Percentiles rank a stretch among this genome's conserved stretches.
Conservation (phyloP, 2,888 invertebrate genomes). For the Dicycla oo region DNA sequence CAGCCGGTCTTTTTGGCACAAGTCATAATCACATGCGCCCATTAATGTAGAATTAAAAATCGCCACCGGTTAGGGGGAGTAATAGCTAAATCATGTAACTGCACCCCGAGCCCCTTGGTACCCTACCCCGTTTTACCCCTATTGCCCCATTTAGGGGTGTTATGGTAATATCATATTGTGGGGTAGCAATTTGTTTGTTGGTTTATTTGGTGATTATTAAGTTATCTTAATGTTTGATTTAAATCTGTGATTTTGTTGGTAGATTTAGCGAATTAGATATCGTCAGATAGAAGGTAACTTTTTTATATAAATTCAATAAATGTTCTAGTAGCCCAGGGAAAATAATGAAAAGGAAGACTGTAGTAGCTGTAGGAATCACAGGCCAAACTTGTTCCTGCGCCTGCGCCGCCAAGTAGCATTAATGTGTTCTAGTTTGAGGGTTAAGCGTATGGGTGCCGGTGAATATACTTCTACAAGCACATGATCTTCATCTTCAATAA, state of each 20-base stretch:
- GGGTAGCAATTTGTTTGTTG: conserved; percentile 66
- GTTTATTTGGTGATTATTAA: conserved; percentile 61
- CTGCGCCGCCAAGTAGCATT: too few species aligned
- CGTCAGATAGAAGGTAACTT: background rate
- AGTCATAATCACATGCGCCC: conserved; percentile 61
- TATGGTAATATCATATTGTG: conserved; percentile 59
- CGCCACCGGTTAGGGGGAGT: conserved; percentile 63
- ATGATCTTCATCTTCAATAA: too few species aligned
- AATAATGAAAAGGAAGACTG: too few species aligned
- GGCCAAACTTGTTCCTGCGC: too few species aligned
- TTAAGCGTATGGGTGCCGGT: too few species aligned
- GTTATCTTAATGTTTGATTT: conserved; percentile 46
- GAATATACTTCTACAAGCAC: too few species aligned
- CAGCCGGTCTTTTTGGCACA: background rate
- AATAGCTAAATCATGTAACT: conserved; percentile 82
- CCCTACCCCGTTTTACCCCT: conserved; percentile 43
- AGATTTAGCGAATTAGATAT: conserved; percentile 20
- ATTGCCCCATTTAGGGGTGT: conserved; percentile 55
- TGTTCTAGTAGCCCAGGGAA: too few species aligned
- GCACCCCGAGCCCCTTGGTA: conserved; percentile 61
- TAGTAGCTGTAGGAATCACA: too few species aligned
- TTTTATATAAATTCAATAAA: too few species aligned
- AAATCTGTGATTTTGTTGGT: conserved; percentile 21
- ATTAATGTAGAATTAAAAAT: conserved; percentile 73
- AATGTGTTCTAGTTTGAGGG: too few species aligned